Evolutionary conservation across 1,140 invertebrate genomes (phyloP), one percentile per base, ranked within the genome.

Genomic region (Aphelinus atriplicis): DNA sequence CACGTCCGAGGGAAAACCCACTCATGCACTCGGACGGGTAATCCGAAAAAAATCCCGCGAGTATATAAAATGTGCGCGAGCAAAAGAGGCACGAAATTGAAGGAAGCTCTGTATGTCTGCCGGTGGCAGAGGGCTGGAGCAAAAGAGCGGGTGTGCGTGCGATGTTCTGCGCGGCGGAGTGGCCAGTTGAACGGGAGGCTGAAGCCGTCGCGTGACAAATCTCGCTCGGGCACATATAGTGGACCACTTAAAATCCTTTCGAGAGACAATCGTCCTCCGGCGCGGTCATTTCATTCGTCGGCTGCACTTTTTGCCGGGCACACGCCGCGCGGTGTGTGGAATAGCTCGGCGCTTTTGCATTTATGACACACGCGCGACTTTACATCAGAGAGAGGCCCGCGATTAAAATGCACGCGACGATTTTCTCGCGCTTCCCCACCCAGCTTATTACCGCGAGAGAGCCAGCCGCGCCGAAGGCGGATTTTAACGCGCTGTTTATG

Each of bases 161-260:
- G 61, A 9, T 7, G 3, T 7, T n/a, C 7, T 42, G 61, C 7
- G 61, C 9, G 45, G 3, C 3, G 48, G 26, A 55, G 7, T 45
- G 62, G 3, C 1, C 4, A 50, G 45, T 47, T 2, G 48, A 3
- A 5, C n/a, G 50, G 2, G 48, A 9, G 26, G 42, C 26, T 53
- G 4, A 65, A 65, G 51, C 55, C 43, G 10, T 7, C 71, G 43
- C 50, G 72, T 57, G 50, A 68, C 72, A 68, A 73, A 73, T 73
- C 72, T 73, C 65, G 48, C 65, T 67, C 55, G 72, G 26, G 26
- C 26, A 26, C 26, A 26, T 26, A 26, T 26, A 73, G 72, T 62
- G 64, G 72, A 50, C 57, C 58, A 73, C 72, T 73, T 73, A 73
- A 73, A 73, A 73, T 62, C 65, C 65, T 68, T 73, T 68, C 64